Evolutionary conservation across 2,113 vertebrate species (phyloP), one percentile per base, ranked within the genome.

Genomic region (Notarius lentiginosus): DNA sequence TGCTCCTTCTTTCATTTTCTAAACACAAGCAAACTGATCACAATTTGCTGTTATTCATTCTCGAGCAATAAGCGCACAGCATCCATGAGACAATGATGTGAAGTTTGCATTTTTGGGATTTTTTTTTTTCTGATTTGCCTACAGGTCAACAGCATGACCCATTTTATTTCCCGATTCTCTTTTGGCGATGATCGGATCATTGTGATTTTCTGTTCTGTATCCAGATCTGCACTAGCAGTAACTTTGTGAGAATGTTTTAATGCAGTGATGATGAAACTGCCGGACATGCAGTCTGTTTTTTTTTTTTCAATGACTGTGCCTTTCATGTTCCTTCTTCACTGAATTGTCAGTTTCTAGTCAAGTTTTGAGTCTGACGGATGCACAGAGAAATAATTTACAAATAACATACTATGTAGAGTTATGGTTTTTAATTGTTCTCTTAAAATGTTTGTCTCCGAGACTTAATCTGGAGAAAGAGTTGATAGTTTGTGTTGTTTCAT

Each of bases 241-340:
- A 87, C 41, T n/a, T 82, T 47, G 27, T 34, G 11, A n/a, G 24
- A 82, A 73, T 86, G 75, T 83, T 80, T 63, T 24, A 34, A n/a
- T 58, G 7, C 65, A n/a, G 41, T 85, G 56, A 55, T 17, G 66
- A 76, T 63, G 76, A 85, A 73, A 51, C 82, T 55, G 65, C 82
- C 68, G 66, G 58, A 66, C 7, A 79, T 86, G 82, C 85, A 73
- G 80, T 80, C 84, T 88, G 30, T 83, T 79, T 85, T 89, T 34
- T 8, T 53, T 27, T 27, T 55, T 79, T 27, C 77, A 63, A 27
- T 84, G 24, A 84, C 1, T 4, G 82, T 89, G 89, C 89, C 88
- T 91, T 89, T 86, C 66, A 60, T 61, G 12, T 34, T 83, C 9
- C 55, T 76, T 55, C 47, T 66, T 47, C 22, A 68, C 49, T 55